A percentile compares a stretch with the other conserved stretches of the same genome.
These are phyloP conservation scores for Bursaphelenchus mucronatus DNA, from an alignment of 1,140 invertebrate species.

Conservation along the genomic window DNA sequence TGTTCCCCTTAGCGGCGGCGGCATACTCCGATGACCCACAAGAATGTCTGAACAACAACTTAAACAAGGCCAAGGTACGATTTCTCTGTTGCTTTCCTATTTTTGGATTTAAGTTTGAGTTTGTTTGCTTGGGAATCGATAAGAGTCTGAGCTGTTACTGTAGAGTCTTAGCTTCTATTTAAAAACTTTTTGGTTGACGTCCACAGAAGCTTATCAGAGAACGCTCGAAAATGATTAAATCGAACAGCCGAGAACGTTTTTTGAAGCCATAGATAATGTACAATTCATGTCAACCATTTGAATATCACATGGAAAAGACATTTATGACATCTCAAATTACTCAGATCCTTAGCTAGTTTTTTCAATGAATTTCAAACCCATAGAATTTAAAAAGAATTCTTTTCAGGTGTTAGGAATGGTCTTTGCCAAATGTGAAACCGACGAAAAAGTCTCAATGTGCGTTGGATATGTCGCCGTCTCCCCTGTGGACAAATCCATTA, in stretches of 20 bases:
- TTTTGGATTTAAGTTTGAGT: neutral
- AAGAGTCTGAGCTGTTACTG: neutral
- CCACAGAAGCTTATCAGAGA: conserved; percentile 2
- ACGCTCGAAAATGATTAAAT: neutral
- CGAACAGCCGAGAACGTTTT: too few species aligned
- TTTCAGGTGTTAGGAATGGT: conserved; percentile 39
- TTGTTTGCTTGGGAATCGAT: neutral
- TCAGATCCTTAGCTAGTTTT: too few species aligned
- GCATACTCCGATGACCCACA: conserved; percentile 40
- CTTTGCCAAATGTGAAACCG: conserved; percentile 32
- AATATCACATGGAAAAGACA: too few species aligned
- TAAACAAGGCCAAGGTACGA: conserved; percentile 39
- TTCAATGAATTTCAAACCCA: neutral
- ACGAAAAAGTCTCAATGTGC: conserved; percentile 33
- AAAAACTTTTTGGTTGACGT: neutral
- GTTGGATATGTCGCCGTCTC: conserved; percentile 46
- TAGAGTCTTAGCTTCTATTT: neutral
- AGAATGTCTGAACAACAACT: conserved; percentile 30
- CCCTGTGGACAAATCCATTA: conserved; percentile 34
- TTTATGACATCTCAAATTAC: too few species aligned
- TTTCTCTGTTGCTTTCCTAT: neutral
- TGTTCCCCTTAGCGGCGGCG: conserved; percentile 43
- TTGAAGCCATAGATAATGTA: too few species aligned
- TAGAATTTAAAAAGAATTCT: neutral
- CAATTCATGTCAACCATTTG: too few species aligned